Evolutionary conservation across 2,888 invertebrate genomes (phyloP).

Genomic region (Ceramica pisi): DNA sequence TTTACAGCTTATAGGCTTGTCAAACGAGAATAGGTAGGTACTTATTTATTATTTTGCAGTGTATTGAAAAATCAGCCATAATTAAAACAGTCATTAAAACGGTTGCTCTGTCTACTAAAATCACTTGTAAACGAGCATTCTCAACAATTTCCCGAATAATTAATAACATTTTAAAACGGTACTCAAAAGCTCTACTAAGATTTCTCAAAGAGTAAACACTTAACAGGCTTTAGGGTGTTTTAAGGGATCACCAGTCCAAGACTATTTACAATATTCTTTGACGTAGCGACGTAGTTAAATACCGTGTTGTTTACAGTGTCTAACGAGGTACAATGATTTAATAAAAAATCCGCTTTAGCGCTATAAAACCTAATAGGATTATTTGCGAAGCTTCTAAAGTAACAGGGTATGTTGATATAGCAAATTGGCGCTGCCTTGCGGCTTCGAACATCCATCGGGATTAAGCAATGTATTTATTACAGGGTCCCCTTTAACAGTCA

Average conservation of each 20-base stretch:
- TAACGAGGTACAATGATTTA: constrained; percentile 62
- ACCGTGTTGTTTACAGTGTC: constrained; percentile 44
- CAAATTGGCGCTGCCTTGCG: constrained; percentile 53
- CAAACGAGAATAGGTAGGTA: too few species aligned
- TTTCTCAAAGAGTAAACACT: constrained; percentile 46
- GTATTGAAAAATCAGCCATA: too few species aligned
- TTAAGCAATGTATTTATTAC: constrained; percentile 58
- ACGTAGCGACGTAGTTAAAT: constrained; percentile 25
- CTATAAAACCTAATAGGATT: constrained; percentile 55
- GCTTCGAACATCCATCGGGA: constrained; percentile 48
- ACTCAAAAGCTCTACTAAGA: constrained; percentile 22
- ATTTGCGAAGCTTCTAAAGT: constrained; percentile 44
- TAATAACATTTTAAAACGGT: constrained; percentile 33
- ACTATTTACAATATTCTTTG: constrained; percentile 51
- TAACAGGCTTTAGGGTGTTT: constrained; percentile 32
- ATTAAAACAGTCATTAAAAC: background rate
- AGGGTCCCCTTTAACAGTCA: constrained; percentile 23
- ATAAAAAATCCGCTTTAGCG: constrained; percentile 49
- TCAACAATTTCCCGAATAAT: constrained; percentile 28
- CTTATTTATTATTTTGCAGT: too few species aligned
- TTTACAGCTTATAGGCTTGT: too few species aligned
- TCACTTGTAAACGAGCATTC: constrained; percentile 6
- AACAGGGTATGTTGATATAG: constrained; percentile 45
- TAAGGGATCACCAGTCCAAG: constrained; percentile 26
- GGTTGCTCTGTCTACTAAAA: background rate